A percentile compares a stretch with the other conserved stretches of the same genome.
Evolutionary conservation across 2,888 invertebrate genomes (phyloP).

Genomic region (Anthophora plumipes): DNA sequence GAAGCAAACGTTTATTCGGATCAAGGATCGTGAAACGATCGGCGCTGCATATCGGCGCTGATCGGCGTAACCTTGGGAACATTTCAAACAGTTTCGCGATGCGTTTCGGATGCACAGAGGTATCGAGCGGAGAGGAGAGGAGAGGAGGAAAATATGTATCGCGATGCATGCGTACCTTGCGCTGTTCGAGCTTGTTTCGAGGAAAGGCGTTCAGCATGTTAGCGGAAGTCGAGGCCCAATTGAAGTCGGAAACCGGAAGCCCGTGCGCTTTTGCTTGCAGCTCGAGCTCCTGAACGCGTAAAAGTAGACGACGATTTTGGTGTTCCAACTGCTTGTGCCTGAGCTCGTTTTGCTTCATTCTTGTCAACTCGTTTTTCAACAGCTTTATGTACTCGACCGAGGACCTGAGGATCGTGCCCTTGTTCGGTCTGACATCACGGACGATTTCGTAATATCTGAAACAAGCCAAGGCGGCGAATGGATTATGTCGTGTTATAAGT

Average conservation of each 20-base stretch:
- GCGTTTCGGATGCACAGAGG: neutral
- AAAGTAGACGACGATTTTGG: constrained; percentile 92
- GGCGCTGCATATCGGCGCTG: constrained; percentile 30
- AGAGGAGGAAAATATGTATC: constrained; percentile 1
- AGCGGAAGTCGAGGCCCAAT: constrained; percentile 84
- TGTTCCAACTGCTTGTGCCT: constrained; percentile 92
- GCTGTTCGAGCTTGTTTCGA: constrained; percentile 78
- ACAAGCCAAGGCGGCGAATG: neutral
- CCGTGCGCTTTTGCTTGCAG: constrained; percentile 91
- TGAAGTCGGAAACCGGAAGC: constrained; percentile 88
- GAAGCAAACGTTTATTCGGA: constrained; percentile 69
- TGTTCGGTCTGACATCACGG: constrained; percentile 94
- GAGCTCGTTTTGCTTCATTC: constrained; percentile 91
- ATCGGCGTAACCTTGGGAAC: constrained; percentile 55
- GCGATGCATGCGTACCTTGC: constrained; percentile 74
- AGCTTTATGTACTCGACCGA: constrained; percentile 98
- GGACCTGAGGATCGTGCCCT: constrained; percentile 98
- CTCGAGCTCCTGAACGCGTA: constrained; percentile 93
- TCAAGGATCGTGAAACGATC: constrained; percentile 71
- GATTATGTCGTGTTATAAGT: neutral
- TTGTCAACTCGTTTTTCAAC: constrained; percentile 90
- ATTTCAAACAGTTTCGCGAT: constrained; percentile 22
- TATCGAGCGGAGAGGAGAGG: no score
- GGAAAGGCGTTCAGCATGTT: constrained; percentile 77
- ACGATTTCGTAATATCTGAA: constrained; percentile 93